Conservation (phyloP, 2,113 vertebrate species). For the Sisor rabdophorus region DNA sequence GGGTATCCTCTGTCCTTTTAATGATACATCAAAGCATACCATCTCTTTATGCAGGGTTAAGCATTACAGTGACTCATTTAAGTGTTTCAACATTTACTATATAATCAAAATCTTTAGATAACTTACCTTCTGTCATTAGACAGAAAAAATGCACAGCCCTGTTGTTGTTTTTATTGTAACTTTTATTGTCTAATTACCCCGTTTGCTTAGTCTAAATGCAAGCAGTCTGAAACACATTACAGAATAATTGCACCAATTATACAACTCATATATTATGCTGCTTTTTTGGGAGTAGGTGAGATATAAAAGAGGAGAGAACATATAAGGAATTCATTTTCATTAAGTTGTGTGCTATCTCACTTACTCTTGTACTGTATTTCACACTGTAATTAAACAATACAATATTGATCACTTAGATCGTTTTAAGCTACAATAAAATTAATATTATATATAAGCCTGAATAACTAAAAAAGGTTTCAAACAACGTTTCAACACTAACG, state of each 20-base stretch:
- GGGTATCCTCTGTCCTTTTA: too few species aligned
- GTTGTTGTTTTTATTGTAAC: too few species aligned
- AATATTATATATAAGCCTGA: neutral
- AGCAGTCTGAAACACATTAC: neutral
- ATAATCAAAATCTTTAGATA: conserved; percentile 7
- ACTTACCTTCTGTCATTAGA: conserved; percentile 9
- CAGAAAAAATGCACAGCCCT: neutral
- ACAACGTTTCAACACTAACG: too few species aligned
- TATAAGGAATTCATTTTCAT: neutral
- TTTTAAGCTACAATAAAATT: neutral
- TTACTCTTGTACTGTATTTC: conserved; percentile 1
- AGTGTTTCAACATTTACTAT: neutral
- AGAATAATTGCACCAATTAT: conserved; percentile 32
- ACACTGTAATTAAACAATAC: neutral
- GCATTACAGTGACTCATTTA: neutral
- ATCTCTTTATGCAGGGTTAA: neutral
- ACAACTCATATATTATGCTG: neutral
- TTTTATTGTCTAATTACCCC: conserved; percentile 22
- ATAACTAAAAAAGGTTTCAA: neutral
- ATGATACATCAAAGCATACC: neutral
- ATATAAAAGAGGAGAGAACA: neutral
- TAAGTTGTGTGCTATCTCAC: neutral
- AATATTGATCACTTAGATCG: neutral
- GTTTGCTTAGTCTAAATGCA: conserved; percentile 27
- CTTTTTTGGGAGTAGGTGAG: neutral